These are phyloP conservation scores for Oryctes rhinoceros DNA, from an alignment of 1,140 invertebrate genomes.

Conservation along the genomic window DNA sequence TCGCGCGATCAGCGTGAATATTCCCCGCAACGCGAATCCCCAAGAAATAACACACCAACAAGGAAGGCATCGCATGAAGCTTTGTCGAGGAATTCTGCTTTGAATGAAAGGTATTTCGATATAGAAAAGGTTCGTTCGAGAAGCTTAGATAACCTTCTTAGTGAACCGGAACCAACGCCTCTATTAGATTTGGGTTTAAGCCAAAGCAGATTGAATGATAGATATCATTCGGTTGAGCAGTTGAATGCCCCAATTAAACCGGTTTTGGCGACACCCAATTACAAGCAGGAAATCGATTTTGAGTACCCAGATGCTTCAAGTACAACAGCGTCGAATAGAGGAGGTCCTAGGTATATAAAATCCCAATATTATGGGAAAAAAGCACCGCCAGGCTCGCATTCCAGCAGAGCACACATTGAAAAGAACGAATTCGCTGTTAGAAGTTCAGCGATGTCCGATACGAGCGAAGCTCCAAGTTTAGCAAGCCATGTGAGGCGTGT, in stretches of 20 bases:
- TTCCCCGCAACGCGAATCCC: constrained; percentile 52
- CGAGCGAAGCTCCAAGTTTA: constrained; percentile 90
- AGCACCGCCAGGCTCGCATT: constrained; percentile 82
- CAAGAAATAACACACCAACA: constrained; percentile 55
- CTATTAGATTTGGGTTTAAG: constrained; percentile 79
- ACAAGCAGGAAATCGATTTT: constrained; percentile 71
- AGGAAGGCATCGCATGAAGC: constrained; percentile 79
- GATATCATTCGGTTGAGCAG: constrained; percentile 85
- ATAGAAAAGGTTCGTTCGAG: constrained; percentile 80
- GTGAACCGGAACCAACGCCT: constrained; percentile 65
- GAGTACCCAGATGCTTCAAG: constrained; percentile 73
- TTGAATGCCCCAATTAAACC: constrained; percentile 66
- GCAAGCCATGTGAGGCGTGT: constrained; percentile 90
- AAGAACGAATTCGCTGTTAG: constrained; percentile 80
- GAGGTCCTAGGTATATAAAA: constrained; percentile 82
- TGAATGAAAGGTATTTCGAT: constrained; percentile 90
- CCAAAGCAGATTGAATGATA: constrained; percentile 83
- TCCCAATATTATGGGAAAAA: constrained; percentile 82
- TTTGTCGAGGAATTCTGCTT: constrained; percentile 82
- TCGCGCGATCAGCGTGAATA: constrained; percentile 55
- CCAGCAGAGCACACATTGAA: constrained; percentile 84
- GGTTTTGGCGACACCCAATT: constrained; percentile 64
- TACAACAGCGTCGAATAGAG: constrained; percentile 69
- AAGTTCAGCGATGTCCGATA: constrained; percentile 93
- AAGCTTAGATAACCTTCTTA: constrained; percentile 82